Evolutionary conservation across 2,888 invertebrate species (phyloP).

Genomic region (Leucoptera coffeella): DNA sequence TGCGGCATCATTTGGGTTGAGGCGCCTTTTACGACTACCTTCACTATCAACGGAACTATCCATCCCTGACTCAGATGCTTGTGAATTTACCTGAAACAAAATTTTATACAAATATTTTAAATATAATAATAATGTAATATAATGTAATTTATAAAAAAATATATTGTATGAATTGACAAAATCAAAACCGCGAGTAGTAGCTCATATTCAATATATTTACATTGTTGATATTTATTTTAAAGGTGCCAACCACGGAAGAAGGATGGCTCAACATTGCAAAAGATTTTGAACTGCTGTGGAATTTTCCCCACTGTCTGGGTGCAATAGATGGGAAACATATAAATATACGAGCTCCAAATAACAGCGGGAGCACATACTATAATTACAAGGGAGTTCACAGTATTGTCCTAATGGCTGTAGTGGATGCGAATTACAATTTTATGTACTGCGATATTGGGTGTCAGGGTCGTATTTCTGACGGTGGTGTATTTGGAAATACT

Average conservation of each 20-base stretch:
- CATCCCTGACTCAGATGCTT: conserved; percentile 3
- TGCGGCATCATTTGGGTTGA: conserved; percentile 7
- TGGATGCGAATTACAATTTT: conserved; percentile 12
- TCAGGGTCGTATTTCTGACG: conserved; percentile 5
- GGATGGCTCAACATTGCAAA: conserved; percentile 8
- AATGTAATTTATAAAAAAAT: conserved; percentile 8
- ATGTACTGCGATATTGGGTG: conserved; percentile 11
- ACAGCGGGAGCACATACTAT: conserved; percentile 11
- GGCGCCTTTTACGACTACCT: conserved; percentile 7
- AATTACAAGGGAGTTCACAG: conserved; percentile 11
- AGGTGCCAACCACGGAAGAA: conserved; percentile 8
- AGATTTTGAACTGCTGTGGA: conserved; percentile 5
- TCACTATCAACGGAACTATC: conserved; percentile 8
- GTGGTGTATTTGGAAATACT: conserved; percentile 5
- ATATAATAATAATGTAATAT: no score
- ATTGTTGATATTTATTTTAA: conserved; percentile 3
- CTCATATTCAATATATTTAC: neutral
- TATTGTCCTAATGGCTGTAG: conserved; percentile 10
- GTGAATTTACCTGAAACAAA: conserved; percentile 7
- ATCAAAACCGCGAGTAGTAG: neutral
- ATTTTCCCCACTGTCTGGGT: conserved; percentile 9
- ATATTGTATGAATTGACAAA: conserved; percentile 6
- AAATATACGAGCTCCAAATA: conserved; percentile 2
- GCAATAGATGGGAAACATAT: conserved; percentile 3
- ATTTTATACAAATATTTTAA: conserved; percentile 8